phyloP scores from a whole-genome alignment of 2,888 invertebrate species.

The Pomacea canaliculata region DNA sequence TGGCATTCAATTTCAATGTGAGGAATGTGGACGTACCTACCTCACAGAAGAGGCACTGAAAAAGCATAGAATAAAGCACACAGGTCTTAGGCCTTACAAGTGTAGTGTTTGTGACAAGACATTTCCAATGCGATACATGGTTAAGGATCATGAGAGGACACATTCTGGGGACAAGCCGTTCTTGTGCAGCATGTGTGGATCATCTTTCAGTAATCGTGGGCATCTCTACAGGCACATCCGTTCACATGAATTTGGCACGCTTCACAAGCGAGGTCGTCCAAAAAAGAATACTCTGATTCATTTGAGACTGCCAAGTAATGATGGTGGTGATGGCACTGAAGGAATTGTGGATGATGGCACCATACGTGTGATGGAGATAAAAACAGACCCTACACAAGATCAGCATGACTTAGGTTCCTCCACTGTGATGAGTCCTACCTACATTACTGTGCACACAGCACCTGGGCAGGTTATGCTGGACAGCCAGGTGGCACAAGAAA shows the following conservation, averaged over 20 bases:
- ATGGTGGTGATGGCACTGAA: neutral
- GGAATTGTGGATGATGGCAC: constrained; percentile 4
- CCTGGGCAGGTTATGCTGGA: constrained; percentile 7
- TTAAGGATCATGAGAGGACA: constrained; percentile 32
- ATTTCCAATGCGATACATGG: constrained; percentile 37
- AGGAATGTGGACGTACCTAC: constrained; percentile 35
- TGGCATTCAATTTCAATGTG: constrained; percentile 34
- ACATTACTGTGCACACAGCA: constrained; percentile 23
- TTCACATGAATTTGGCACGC: constrained; percentile 33
- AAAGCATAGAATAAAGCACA: constrained; percentile 33
- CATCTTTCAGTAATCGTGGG: constrained; percentile 33
- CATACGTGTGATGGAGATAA: constrained; percentile 18
- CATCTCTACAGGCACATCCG: constrained; percentile 35
- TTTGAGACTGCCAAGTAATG: neutral
- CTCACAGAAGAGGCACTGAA: constrained; percentile 32
- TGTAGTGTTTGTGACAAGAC: constrained; percentile 31
- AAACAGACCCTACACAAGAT: constrained; percentile 12
- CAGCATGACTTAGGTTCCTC: constrained; percentile 7
- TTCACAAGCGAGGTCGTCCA: constrained; percentile 33
- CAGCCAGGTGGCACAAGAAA: neutral
- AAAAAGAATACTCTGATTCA: constrained; percentile 17
- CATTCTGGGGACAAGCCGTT: constrained; percentile 34
- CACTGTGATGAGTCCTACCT: constrained; percentile 12
- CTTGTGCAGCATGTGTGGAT: constrained; percentile 31
- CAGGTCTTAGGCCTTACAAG: constrained; percentile 30